Evolutionary conservation across 2,113 vertebrate genomes (phyloP).

Genomic region (Pagrus major): DNA sequence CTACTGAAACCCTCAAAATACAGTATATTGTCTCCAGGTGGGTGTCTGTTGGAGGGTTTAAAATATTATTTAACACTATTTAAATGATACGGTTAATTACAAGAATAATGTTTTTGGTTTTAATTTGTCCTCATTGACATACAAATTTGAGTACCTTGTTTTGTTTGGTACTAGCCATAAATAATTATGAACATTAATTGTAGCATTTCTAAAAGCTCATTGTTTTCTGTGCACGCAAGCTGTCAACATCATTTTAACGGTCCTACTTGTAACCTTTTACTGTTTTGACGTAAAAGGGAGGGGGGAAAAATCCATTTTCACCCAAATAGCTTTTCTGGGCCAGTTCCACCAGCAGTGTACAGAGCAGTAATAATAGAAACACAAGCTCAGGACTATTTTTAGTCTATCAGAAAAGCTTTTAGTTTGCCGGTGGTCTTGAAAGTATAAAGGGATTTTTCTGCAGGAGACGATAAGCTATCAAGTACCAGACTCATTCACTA

Average conservation of each 20-base stretch:
- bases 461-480: constrained; percentile 47
- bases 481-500: constrained; percentile 7
- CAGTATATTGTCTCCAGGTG: neutral
- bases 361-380: constrained; percentile 66
- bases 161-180: neutral
- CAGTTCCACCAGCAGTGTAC: constrained; percentile 47
- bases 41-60: neutral
- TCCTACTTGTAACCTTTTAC: constrained; percentile 27
- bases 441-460: constrained; percentile 66
- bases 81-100: neutral
- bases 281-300: constrained; percentile 36
- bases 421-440: constrained; percentile 44
- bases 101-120: neutral
- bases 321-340: constrained; percentile 64
- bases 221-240: constrained; percentile 31
- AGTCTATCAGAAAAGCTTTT: constrained; percentile 69
- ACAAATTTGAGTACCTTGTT: neutral
- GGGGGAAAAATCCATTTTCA: constrained; percentile 43
- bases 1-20: neutral
- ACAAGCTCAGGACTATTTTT: constrained; percentile 66
- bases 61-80: neutral
- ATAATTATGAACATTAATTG: neutral
- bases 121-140: neutral
- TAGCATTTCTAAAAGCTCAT: constrained; percentile 13
- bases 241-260: constrained; percentile 23